Base-by-base conservation (phyloP, 2,888 invertebrate genomes). In the Leucoma salicis region DNA sequence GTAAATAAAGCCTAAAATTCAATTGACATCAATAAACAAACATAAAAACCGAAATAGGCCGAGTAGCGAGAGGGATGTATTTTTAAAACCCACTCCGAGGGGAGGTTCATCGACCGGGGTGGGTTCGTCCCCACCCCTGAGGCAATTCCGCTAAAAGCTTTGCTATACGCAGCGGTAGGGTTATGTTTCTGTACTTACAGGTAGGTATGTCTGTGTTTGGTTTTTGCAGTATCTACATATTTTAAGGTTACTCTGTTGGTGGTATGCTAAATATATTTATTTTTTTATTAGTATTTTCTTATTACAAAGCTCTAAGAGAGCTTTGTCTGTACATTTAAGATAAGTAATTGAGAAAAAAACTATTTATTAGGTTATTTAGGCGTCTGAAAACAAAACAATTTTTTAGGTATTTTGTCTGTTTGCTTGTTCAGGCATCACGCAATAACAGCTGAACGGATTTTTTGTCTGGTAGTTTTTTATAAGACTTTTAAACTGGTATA, bases 111-210 rank as follows among this genome's bases (percentile, higher is more conserved):
- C 46, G 61, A 55, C 60, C 60, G 43, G 50, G 51, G 49, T 11
- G 38, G 46, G 31, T 35, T 33, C 29, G 31, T 12, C 12, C 40
- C 51, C 50, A 50, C 59, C 61, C 69, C 70, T 42, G 36, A 46
- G 16, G 63, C 74, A 78, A 79, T 79, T 68, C 68, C 55, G 68
- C 78, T 79, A 79, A 79, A 79, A 79, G 79, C 79, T 67, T 79
- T 47, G 63, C 63, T 74, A 67, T 71, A 49, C 25, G 14, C 42
- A 60, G 35, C 27, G 28, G 42, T 35, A 63, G 41, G 41, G 46
- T 41, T 42, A 31, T 37, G 15, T 13, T 8, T n/a, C 29, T 15
- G 14, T 14, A 15, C 7, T n/a, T 29, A 21, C 29, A 43, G 43
- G 44, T 47, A 46, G 37, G 33, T 56, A 43, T 43, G 34, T 14